phyloP scores from a whole-genome alignment of 2,113 vertebrate species.

The Noturus placidus region DNA sequence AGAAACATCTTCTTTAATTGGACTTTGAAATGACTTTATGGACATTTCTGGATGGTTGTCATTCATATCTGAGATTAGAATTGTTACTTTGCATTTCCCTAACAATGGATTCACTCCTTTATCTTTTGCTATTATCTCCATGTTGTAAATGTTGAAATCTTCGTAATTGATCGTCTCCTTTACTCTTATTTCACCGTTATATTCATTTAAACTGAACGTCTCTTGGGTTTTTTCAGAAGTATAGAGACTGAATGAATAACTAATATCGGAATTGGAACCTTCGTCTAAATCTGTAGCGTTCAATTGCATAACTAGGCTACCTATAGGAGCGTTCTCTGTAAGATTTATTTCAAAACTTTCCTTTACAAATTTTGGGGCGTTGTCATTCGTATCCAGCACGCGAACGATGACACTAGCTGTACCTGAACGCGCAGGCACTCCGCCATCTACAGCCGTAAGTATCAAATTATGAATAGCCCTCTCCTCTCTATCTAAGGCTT shows the following conservation, averaged over 20 bases:
- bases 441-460: conserved; percentile 61
- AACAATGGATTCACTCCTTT: conserved; percentile 50
- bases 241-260: conserved; percentile 47
- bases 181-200: conserved; percentile 69
- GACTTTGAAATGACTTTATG: conserved; percentile 46
- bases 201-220: conserved; percentile 63
- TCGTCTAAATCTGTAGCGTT: conserved; percentile 58
- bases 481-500: conserved; percentile 54
- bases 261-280: conserved; percentile 51
- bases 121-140: conserved; percentile 66
- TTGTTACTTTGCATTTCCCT: conserved; percentile 45
- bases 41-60: conserved; percentile 55
- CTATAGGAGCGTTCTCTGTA: conserved; percentile 50
- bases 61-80: conserved; percentile 52
- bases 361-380: conserved; percentile 53
- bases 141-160: conserved; percentile 63
- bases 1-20: conserved; percentile 52
- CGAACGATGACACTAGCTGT: conserved; percentile 50
- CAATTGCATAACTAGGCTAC: conserved; percentile 45
- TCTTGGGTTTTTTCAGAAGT: conserved; percentile 50
- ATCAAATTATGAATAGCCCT: conserved; percentile 48
- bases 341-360: conserved; percentile 50
- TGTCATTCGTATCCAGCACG: conserved; percentile 56
- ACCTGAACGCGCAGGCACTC: conserved; percentile 51
- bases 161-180: conserved; percentile 69